Evolutionary conservation across 35 echinoderm and acorn worm genomes (phyloP).

Genomic region (Anneissia japonica): DNA sequence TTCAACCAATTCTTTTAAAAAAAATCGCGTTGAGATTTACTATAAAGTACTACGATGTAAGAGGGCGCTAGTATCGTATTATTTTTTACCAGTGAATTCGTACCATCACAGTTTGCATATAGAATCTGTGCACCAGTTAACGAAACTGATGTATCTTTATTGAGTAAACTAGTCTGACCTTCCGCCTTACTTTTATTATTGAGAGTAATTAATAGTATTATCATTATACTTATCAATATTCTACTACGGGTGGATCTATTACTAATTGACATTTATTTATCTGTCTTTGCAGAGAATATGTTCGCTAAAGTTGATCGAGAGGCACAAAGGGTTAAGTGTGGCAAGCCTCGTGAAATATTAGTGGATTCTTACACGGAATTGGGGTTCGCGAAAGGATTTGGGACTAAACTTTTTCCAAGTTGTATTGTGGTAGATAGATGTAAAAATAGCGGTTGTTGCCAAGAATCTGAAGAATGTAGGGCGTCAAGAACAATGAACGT

Average conservation of each 20-base stretch:
- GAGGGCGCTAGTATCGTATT: not conserved
- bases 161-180: no score
- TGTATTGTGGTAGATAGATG: slow-evolving; percentile 70
- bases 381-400: slow-evolving; percentile 51
- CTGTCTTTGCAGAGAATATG: not conserved
- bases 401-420: slow-evolving; percentile 39
- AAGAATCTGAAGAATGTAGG: slow-evolving; percentile 66
- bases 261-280: no score
- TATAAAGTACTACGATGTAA: no score
- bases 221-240: no score
- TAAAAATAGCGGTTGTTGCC: slow-evolving; percentile 77
- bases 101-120: no score
- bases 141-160: no score
- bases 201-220: no score
- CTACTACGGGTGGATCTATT: no score
- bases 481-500: slow-evolving; percentile 33
- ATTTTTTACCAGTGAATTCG: no score
- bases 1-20: not conserved
- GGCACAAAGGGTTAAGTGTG: not conserved
- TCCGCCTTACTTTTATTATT: no score
- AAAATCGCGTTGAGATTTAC: no score
- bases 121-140: no score
- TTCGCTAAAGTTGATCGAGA: not conserved
- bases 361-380: slow-evolving; percentile 68
- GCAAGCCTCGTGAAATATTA: slow-evolving; percentile 65